phyloP scores from a whole-genome alignment of 2,113 vertebrate genomes.

The Phylloscopus whistleri region DNA sequence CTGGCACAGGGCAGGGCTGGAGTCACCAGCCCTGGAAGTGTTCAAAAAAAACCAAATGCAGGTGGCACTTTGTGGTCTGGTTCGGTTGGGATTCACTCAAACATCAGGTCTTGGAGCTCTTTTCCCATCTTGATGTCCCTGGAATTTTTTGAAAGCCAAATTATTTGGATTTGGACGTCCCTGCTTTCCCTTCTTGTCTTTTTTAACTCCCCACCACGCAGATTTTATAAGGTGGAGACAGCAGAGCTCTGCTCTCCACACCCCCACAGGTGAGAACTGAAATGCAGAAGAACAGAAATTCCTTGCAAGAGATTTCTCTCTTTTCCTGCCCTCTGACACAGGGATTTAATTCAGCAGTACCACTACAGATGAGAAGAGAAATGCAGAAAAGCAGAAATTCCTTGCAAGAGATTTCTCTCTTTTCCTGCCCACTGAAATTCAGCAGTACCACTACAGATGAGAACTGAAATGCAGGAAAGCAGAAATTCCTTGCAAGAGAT shows the following conservation, averaged over 20 bases:
- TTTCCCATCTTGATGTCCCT: not conserved
- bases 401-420: not conserved
- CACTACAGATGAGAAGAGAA: not conserved
- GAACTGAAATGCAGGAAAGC: not conserved
- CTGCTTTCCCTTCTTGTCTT: not conserved
- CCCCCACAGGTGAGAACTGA: not conserved
- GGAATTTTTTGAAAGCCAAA: not conserved
- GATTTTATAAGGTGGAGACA: not conserved
- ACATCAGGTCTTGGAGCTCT: not conserved
- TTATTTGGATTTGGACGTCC: not conserved
- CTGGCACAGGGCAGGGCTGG: not conserved
- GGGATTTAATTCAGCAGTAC: not conserved
- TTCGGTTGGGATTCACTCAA: not conserved
- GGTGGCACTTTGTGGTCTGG: no score
- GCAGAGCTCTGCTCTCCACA: not conserved
- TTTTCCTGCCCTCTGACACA: not conserved
- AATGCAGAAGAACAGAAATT: not conserved
- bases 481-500: not conserved
- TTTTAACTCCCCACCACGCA: not conserved
- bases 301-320: not conserved
- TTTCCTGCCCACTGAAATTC: not conserved
- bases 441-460: not conserved
- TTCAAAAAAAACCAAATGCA: rapidly evolving
- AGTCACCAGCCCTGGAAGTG: not conserved
- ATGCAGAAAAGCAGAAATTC: not conserved